These are phyloP conservation scores for Geodia barretti DNA, from an alignment of 37 sponge, comb jelly and placozoan genomes.

Conservation along the genomic window DNA sequence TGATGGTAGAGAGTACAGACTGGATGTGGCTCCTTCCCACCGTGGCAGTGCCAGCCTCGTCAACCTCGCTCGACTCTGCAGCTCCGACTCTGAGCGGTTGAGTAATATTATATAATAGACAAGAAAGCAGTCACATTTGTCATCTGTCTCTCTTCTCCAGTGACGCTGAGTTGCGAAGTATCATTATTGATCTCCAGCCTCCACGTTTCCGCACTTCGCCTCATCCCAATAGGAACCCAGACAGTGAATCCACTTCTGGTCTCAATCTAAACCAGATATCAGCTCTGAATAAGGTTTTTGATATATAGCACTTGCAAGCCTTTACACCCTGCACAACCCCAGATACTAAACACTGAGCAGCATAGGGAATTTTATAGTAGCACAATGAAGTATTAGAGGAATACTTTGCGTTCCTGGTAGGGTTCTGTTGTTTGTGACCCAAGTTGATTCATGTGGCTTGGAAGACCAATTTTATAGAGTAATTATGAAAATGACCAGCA, in stretches of 20 bases:
- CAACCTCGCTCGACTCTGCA: conserved; percentile 33
- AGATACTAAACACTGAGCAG: too few relatives aligned
- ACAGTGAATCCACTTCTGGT: background rate
- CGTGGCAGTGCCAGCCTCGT: background rate
- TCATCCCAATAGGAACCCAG: background rate
- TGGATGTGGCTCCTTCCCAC: conserved; percentile 19
- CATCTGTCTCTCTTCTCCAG: conserved; percentile 28
- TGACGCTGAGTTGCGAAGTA: conserved; percentile 44
- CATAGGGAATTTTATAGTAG: too few relatives aligned
- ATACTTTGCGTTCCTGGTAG: too few relatives aligned
- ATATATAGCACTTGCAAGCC: too few relatives aligned
- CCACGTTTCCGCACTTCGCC: conserved; percentile 29
- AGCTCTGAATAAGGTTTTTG: conserved; percentile 49
- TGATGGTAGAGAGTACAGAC: conserved; percentile 20
- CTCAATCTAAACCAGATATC: conserved; percentile 45
- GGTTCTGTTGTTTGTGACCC: too few relatives aligned
- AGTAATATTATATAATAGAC: background rate
- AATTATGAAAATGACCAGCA: too few relatives aligned
- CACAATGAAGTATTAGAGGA: too few relatives aligned
- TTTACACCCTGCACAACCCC: too few relatives aligned
- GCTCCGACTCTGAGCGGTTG: conserved; percentile 50
- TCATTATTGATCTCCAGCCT: conserved; percentile 54
- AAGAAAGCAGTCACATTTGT: too few relatives aligned
- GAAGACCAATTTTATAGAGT: too few relatives aligned
- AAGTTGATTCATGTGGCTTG: too few relatives aligned